Conservation (phyloP, 2,113 vertebrate species). For the Nannospalax galili region DNA sequence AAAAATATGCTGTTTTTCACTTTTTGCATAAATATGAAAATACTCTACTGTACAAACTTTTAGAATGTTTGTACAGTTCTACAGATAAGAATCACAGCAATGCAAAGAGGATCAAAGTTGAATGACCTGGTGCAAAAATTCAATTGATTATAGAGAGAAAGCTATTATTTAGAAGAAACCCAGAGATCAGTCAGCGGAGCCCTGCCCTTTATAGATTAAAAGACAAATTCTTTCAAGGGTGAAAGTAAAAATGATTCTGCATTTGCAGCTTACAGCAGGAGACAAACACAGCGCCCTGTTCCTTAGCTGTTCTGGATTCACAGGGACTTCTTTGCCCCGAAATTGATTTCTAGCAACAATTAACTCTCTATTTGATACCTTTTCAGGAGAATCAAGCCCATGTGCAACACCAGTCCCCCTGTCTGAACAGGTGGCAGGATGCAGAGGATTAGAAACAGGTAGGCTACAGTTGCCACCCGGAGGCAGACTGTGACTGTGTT, state of each 20-base stretch:
- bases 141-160: too few species aligned
- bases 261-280: not conserved
- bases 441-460: not conserved
- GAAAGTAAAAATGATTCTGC: not conserved
- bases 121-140: too few species aligned
- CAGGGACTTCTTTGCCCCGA: not conserved
- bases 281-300: not conserved
- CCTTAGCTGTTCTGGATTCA: not conserved
- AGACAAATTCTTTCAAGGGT: not conserved
- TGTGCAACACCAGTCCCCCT: not conserved
- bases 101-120: not conserved
- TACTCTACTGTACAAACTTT: not conserved
- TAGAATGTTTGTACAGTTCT: not conserved
- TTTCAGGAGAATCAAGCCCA: not conserved
- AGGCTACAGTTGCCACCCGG: not conserved
- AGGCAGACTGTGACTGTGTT: not conserved
- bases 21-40: not conserved
- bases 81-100: not conserved
- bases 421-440: not conserved
- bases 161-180: not conserved
- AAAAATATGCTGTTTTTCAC: not conserved
- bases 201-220: not conserved
- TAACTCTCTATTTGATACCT: not conserved
- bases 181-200: not conserved
- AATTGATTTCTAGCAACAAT: conserved; percentile 28